Conservation (phyloP, 2,113 vertebrate genomes). For the human region DNA sequence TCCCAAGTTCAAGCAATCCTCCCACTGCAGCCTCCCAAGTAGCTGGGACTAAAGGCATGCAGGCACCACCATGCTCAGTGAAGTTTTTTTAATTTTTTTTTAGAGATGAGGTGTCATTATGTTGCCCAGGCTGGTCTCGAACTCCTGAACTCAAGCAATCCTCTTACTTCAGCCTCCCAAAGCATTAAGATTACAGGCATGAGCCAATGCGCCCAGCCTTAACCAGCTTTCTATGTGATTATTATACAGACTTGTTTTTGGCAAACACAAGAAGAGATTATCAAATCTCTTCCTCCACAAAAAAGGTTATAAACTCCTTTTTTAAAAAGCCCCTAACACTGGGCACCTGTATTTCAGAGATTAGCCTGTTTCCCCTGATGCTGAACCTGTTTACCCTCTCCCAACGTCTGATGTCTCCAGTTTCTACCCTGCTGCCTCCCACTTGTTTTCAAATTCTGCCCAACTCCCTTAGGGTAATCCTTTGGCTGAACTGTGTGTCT, state of each 20-base stretch:
- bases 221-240: not conserved
- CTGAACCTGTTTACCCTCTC: not conserved
- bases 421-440: not conserved
- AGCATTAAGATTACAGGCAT: no score
- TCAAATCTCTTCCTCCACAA: not conserved
- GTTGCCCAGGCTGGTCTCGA: no score
- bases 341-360: not conserved
- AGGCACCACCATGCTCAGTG: no score
- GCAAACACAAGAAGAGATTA: not conserved
- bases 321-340: not conserved
- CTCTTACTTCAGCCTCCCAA: no score
- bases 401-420: accelerated
- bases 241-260: not conserved
- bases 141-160: no score
- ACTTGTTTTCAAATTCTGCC: not conserved
- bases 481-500: not conserved
- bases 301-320: not conserved
- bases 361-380: not conserved
- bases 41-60: no score
- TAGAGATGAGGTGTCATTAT: no score
- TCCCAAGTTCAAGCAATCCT: no score
- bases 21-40: no score
- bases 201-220: no score
- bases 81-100: no score
- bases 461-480: not conserved